These are phyloP conservation scores for Drosophila kurseongensis DNA, from an alignment of 1,140 invertebrate genomes.

Conservation along the genomic window DNA sequence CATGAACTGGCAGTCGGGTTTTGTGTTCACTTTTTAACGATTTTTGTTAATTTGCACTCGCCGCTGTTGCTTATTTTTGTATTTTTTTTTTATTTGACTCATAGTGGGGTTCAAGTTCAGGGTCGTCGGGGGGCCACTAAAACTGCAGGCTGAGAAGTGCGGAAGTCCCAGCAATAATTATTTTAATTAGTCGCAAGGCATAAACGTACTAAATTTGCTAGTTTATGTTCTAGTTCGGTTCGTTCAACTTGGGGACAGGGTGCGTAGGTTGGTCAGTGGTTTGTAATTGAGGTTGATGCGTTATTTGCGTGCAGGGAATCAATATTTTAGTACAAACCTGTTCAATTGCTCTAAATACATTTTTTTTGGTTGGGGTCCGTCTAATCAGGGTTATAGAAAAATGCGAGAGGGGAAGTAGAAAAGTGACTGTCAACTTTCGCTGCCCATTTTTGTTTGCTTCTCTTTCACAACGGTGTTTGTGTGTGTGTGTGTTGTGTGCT, in stretches of 20 bases:
- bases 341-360: background rate
- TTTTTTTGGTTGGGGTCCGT: slow-evolving; percentile 10
- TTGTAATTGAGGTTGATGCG: slow-evolving; percentile 48
- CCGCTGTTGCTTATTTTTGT: background rate
- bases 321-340: slow-evolving; percentile 14
- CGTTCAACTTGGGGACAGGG: slow-evolving; percentile 37
- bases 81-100: slow-evolving; percentile 16
- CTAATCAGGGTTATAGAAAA: slow-evolving; percentile 33
- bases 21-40: slow-evolving; percentile 66
- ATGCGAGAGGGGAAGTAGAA: slow-evolving; percentile 7
- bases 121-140: slow-evolving; percentile 52
- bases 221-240: slow-evolving; percentile 17
- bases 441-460: slow-evolving; percentile 17
- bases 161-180: slow-evolving; percentile 47
- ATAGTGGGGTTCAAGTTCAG: slow-evolving; percentile 68
- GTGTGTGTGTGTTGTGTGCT: slow-evolving; percentile 1
- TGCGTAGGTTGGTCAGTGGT: background rate
- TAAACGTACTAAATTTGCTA: slow-evolving; percentile 18
- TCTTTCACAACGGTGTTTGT: background rate
- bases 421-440: slow-evolving; percentile 65
- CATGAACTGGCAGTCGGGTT: slow-evolving; percentile 57
- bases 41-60: slow-evolving; percentile 29
- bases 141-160: slow-evolving; percentile 46
- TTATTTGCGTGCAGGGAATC: slow-evolving; percentile 40
- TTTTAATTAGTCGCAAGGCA: slow-evolving; percentile 42